Conservation (phyloP, 2,113 vertebrate species). For the Pipra filicauda region DNA sequence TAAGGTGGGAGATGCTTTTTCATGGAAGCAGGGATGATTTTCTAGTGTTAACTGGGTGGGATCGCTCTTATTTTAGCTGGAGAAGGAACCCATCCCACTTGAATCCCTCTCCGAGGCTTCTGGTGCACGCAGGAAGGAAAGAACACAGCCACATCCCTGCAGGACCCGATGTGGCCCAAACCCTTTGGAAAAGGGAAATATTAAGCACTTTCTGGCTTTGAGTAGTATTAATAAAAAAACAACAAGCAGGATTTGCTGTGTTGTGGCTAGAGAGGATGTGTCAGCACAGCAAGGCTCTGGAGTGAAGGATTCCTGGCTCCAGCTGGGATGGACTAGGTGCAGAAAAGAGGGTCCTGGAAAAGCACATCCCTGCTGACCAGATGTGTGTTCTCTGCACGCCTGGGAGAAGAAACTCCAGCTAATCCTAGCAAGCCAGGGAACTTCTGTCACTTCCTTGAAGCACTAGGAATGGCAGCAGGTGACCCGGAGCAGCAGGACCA, state of each 20-base stretch:
- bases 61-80: neutral
- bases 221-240: neutral
- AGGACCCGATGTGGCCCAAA: neutral
- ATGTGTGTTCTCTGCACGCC: fast-evolving
- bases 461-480: neutral
- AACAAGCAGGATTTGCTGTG: neutral
- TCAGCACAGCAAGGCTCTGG: neutral
- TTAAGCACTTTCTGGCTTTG: neutral
- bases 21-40: neutral
- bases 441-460: neutral
- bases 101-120: neutral
- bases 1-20: neutral
- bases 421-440: neutral
- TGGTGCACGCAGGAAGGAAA: neutral
- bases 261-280: neutral
- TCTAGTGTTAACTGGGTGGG: neutral
- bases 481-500: neutral
- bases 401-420: neutral
- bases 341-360: neutral
- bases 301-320: neutral
- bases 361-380: neutral
- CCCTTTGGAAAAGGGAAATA: neutral
- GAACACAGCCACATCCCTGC: neutral
- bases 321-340: neutral
- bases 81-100: neutral